Evolutionary conservation across 1,140 invertebrate species (phyloP), one percentile per base, ranked within the genome.

Genomic region (Onthophagus taurus): DNA sequence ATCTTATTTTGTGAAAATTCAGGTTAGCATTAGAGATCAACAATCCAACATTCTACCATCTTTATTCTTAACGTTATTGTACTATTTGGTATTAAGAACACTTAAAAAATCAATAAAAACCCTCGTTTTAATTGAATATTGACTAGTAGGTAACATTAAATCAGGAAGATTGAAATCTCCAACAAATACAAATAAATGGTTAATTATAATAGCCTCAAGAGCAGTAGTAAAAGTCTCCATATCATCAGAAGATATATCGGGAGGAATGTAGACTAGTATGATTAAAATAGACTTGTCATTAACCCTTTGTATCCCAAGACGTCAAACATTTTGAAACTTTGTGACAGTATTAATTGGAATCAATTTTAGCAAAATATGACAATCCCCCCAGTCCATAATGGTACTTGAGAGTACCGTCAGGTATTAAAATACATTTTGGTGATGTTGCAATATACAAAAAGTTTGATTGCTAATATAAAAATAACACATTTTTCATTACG

Each of bases 21-120:
- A 34, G 18, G 9, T 34, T 17, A 4, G 2, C 18, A 34, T 34
- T 34, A 34, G 31, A 34, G 12, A 4, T 16, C 4, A 34, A 34
- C 9, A 34, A 34, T 34, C 12, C 14, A 26, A 7, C 9, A 16
- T 34, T 34, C 18, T 34, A 13, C 31, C 31, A 14, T 34, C 31
- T 3, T 4, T 8, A 34, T 34, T 34, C 18, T 16, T 9, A 34
- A 14, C 31, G 12, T 34, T 34, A 13, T 2, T 34, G 18, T 34
- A 13, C 18, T 34, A 17, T 17, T 34, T 34, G 14, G 12, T 17
- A 34, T 34, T 17, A 34, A 34, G 31, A 16, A 34, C 31, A 13
- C 18, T 34, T 34, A 3, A 4, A 17, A 34, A 17, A 34, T 34
- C 2, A 16, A 16, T 13, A 14, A 34, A 34, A 3, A 34, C 31